Percentiles rank a stretch among this genome's conserved stretches.
These are phyloP conservation scores for Brachionus plicatilis DNA, from an alignment of 1,140 invertebrate genomes.

Conservation along the genomic window DNA sequence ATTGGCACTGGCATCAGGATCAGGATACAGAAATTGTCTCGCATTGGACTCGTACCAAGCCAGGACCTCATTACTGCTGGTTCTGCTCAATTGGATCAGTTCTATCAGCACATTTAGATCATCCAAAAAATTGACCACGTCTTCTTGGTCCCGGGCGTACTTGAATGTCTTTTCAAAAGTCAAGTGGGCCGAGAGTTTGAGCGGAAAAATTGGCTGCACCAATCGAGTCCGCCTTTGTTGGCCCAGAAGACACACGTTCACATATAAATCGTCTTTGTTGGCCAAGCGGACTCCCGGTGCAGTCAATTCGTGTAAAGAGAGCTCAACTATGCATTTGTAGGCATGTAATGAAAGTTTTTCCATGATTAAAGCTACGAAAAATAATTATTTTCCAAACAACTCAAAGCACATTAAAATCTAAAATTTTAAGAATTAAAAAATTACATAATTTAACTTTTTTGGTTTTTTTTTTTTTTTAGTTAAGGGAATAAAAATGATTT, in stretches of 20 bases:
- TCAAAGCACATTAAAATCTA: not conserved
- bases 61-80: slow-evolving; percentile 41
- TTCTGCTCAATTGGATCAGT: slow-evolving; percentile 47
- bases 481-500: not conserved
- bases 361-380: not conserved
- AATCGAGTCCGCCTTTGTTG: slow-evolving; percentile 50
- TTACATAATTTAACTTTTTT: not conserved
- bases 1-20: slow-evolving; percentile 45
- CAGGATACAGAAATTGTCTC: slow-evolving; percentile 52
- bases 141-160: slow-evolving; percentile 1
- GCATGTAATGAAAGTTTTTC: slow-evolving; percentile 49
- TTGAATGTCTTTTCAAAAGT: slow-evolving; percentile 49
- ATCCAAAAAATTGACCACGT: slow-evolving; percentile 43
- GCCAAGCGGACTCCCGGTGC: slow-evolving; percentile 53
- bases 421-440: not conserved
- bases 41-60: slow-evolving; percentile 49
- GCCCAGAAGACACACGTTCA: slow-evolving; percentile 51
- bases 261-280: slow-evolving; percentile 51
- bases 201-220: slow-evolving; percentile 48
- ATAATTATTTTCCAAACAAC: not conserved
- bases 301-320: slow-evolving; percentile 48
- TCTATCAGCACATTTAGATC: slow-evolving; percentile 52
- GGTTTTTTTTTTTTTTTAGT: not conserved
- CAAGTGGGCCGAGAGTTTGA: slow-evolving; percentile 49
- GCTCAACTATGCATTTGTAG: slow-evolving; percentile 48